phyloP scores from a whole-genome alignment of 2,888 invertebrate species.

The Tinea pellionella region DNA sequence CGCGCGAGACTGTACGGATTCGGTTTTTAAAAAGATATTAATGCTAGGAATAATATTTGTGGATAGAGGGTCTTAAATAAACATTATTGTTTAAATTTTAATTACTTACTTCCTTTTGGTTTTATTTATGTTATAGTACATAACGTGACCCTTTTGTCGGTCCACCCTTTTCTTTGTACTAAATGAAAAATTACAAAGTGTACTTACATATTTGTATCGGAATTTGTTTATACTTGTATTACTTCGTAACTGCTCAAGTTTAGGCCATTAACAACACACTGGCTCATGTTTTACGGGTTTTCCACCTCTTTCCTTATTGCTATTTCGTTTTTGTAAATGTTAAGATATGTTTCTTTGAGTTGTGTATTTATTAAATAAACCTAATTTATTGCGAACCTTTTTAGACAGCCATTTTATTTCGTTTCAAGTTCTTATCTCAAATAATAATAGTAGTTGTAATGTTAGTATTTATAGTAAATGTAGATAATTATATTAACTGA shows the following conservation, averaged over 20 bases:
- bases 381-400: not conserved
- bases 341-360: not conserved
- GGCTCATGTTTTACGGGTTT: conserved; percentile 12
- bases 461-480: no score
- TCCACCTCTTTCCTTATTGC: conserved; percentile 8
- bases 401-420: no score
- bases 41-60: no score
- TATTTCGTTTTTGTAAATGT: not conserved
- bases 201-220: not conserved
- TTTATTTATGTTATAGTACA: not conserved
- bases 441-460: no score
- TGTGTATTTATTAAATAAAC: not conserved
- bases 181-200: not conserved
- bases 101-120: no score
- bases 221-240: conserved; percentile 15
- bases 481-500: no score
- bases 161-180: not conserved
- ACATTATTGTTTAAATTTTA: no score
- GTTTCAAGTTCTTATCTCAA: no score
- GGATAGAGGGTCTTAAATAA: no score
- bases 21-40: no score
- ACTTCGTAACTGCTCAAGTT: conserved; percentile 13
- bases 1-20: no score
- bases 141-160: no score
- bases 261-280: conserved; percentile 14